Evolutionary conservation across 2,797 vertebrate species (phyloP).

Genomic region (Agapornis canus): DNA sequence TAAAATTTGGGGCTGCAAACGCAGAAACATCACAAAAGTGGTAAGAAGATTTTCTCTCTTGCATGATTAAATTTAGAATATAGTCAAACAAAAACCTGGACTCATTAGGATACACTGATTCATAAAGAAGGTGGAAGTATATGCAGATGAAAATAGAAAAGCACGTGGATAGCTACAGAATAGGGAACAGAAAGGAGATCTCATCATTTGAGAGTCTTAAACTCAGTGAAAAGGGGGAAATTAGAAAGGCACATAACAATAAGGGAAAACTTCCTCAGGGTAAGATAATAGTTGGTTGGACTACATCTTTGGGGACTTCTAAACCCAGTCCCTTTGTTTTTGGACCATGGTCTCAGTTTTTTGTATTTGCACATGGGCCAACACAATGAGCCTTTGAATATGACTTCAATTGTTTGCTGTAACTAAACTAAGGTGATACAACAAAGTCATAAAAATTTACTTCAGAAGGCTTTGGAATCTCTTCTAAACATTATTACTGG

Average conservation of each 20-base stretch:
- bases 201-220: background rate
- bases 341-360: background rate
- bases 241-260: background rate
- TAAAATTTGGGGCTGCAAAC: background rate
- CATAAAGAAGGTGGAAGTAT: background rate
- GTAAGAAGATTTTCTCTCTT: background rate
- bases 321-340: rapidly evolving
- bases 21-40: background rate
- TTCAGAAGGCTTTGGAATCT: background rate
- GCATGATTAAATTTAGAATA: background rate
- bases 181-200: background rate
- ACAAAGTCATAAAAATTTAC: background rate
- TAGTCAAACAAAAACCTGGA: background rate
- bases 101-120: background rate
- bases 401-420: background rate
- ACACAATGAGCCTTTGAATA: background rate
- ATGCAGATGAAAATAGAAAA: background rate
- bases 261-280: background rate
- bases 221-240: background rate
- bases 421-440: background rate
- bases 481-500: background rate
- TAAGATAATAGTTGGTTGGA: background rate
- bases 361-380: background rate
- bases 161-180: background rate
- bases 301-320: background rate